phyloP scores from a whole-genome alignment of 1,140 invertebrate genomes.

The Eurosta solidaginis region DNA sequence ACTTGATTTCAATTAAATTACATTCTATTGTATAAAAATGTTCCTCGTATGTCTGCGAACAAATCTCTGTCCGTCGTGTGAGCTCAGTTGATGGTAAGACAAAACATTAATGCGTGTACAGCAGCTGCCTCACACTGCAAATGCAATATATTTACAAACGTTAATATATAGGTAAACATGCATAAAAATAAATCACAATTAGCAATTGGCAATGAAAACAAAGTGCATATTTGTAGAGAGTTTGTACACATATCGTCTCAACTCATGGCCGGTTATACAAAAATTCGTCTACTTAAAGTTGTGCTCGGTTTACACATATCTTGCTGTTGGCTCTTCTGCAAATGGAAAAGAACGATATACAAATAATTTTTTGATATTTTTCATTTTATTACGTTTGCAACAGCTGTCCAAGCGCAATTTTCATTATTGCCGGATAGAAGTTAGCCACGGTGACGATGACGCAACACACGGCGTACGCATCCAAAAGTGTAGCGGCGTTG shows the following conservation, averaged over 20 bases:
- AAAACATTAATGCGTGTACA: conserved; percentile 17
- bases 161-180: no score
- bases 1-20: conserved; percentile 28
- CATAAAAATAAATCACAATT: no score
- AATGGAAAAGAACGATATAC: background rate
- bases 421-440: background rate
- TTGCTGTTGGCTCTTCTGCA: background rate
- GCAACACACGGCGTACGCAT: background rate
- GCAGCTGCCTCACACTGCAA: background rate
- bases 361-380: background rate
- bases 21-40: conserved; percentile 22
- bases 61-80: no score
- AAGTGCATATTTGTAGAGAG: background rate
- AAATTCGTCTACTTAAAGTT: background rate
- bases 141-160: background rate
- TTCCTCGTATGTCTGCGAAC: background rate
- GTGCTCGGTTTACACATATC: background rate
- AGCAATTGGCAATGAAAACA: background rate
- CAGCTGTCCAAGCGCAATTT: background rate
- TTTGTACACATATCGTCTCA: background rate
- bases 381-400: background rate
- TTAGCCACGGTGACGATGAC: background rate
- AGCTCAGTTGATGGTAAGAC: background rate
- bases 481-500: background rate
- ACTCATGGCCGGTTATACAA: background rate